Evolutionary conservation across 2,113 vertebrate genomes (phyloP).

Genomic region (Atrichornis clamosus): DNA sequence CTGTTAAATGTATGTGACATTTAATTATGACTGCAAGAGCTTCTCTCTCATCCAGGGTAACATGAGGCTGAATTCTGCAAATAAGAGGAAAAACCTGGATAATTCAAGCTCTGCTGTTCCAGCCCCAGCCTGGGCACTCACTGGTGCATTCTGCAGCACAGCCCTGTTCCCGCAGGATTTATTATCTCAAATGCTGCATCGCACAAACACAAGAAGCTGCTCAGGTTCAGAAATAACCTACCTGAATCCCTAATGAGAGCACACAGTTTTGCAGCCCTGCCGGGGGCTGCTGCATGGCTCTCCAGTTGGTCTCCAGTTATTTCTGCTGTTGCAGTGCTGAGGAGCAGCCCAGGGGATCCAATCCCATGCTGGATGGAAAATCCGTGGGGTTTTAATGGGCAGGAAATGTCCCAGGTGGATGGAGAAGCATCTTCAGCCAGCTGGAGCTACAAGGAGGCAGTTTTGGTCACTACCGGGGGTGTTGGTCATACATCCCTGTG

Average conservation of each 20-base stretch:
- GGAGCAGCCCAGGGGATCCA: fast-evolving
- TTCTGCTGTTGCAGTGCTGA: not conserved
- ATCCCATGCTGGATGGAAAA: not conserved
- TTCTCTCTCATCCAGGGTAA: not conserved
- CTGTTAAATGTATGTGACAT: conserved; percentile 27
- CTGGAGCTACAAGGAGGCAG: not conserved
- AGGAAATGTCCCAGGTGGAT: not conserved
- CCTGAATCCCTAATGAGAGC: not conserved
- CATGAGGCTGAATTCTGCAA: conserved; percentile 3
- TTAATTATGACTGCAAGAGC: conserved; percentile 27
- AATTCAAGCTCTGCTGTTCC: not conserved
- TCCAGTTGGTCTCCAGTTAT: not conserved
- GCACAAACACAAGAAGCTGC: not conserved
- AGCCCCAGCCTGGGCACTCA: not conserved
- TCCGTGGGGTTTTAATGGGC: no score
- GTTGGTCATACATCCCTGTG: not conserved
- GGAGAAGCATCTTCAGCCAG: not conserved
- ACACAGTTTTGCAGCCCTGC: not conserved
- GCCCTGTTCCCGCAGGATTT: not conserved
- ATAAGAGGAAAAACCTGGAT: not conserved
- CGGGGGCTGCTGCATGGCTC: not conserved
- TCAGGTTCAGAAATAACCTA: not conserved
- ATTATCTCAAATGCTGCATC: not conserved
- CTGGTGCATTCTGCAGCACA: not conserved
- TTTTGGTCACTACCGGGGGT: not conserved